phyloP scores from a whole-genome alignment of 2,797 vertebrate species.

The Aldrovandia affinis region DNA sequence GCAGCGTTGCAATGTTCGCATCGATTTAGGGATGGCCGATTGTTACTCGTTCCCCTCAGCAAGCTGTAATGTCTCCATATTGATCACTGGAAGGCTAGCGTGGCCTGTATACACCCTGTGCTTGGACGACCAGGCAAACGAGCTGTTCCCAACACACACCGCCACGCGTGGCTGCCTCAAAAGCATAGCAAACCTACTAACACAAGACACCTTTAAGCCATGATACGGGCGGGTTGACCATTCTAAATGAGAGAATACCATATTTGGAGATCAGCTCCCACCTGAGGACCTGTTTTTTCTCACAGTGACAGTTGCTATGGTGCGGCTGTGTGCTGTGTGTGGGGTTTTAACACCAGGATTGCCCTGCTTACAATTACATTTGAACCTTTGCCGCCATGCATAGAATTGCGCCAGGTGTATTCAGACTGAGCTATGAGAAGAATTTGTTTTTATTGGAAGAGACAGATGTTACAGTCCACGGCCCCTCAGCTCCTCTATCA shows the following conservation, averaged over 20 bases:
- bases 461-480: conserved; percentile 34
- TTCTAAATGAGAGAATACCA: conserved; percentile 11
- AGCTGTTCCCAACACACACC: conserved; percentile 41
- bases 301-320: neutral
- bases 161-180: conserved; percentile 18
- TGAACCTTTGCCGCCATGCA: conserved; percentile 31
- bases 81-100: neutral
- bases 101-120: neutral
- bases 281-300: neutral
- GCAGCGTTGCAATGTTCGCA: neutral
- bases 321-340: neutral
- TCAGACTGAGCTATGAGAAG: neutral
- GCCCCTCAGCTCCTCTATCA: conserved; percentile 18
- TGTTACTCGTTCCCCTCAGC: conserved; percentile 12
- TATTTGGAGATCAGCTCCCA: neutral
- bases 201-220: conserved; percentile 20
- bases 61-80: neutral
- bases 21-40: neutral
- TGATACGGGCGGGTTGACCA: too few relatives aligned
- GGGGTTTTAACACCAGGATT: neutral
- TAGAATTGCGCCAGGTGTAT: conserved; percentile 33
- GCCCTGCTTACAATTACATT: neutral
- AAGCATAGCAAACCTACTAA: conserved; percentile 27
- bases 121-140: conserved; percentile 41
- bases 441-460: neutral